phyloP scores from a whole-genome alignment of 2,113 vertebrate genomes.

The Tetraodon nigroviridis region DNA sequence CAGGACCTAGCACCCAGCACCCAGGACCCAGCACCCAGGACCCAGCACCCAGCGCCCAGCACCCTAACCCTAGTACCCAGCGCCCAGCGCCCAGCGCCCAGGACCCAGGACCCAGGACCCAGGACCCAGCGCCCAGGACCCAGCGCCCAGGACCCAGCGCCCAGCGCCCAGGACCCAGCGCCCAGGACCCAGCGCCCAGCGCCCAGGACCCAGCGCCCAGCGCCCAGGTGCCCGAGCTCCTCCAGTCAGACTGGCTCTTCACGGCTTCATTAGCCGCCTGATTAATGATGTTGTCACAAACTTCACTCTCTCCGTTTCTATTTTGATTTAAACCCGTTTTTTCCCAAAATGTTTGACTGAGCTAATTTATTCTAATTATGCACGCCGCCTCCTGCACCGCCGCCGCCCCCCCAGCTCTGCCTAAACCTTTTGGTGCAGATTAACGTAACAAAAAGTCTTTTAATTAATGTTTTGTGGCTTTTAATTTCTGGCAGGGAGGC shows the following conservation, averaged over 20 bases:
- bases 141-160: too few species aligned
- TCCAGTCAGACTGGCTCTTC: slow-evolving; percentile 86
- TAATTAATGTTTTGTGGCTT: slow-evolving; percentile 96
- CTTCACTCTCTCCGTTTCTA: slow-evolving; percentile 7
- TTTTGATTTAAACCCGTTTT: slow-evolving; percentile 33
- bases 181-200: too few species aligned
- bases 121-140: too few species aligned
- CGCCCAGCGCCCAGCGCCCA: too few species aligned
- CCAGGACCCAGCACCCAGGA: too few species aligned
- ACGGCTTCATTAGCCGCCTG: slow-evolving; percentile 83
- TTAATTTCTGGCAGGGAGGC: slow-evolving; percentile 91
- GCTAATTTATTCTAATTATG: slow-evolving; percentile 93
- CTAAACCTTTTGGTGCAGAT: slow-evolving; percentile 86
- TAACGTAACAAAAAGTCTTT: slow-evolving; percentile 92
- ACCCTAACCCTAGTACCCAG: too few species aligned
- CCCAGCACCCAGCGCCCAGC: too few species aligned
- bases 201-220: too few species aligned
- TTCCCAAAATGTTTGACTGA: slow-evolving; percentile 77
- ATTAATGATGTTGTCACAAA: slow-evolving; percentile 88
- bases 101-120: too few species aligned
- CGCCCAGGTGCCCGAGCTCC: too few species aligned
- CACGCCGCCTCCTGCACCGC: slow-evolving; percentile 19
- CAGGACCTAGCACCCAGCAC: too few species aligned
- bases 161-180: too few species aligned
- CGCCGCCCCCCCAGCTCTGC: slow-evolving; percentile 59